Evolutionary conservation across 1,140 invertebrate species (phyloP), one percentile per base, ranked within the genome.

Genomic region (Steinernema feltiae): DNA sequence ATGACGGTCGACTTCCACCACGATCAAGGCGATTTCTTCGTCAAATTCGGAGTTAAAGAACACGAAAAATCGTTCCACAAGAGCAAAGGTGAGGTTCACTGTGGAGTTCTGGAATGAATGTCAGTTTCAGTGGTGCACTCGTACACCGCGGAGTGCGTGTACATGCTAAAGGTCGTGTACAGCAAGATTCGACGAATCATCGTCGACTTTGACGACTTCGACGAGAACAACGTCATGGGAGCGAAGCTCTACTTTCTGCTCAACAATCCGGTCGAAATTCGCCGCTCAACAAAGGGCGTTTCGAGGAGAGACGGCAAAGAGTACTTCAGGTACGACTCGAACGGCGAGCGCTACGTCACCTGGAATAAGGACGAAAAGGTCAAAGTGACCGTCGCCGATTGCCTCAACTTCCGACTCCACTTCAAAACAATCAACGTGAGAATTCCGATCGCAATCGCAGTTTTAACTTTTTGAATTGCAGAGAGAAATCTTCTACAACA

Each of bases 261-360:
- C 53, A 63, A 63, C 53, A 63, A 63, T 27, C 53, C 53, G 53
- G 24, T 63, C 24, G 53, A 63, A 63, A 21, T 63, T 3, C 53
- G 53, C 24, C 53, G 53, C 3, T 63, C 53, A 18, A 63, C 24
- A 63, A 63, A 63, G 53, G 53, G 24, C 53, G n/a, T n/a, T n/a
- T n/a, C n/a, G n/a, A n/a, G n/a, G n/a, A 15, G 53, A 63, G 24
- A 63, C 7, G 53, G 53, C 15, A 21, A 63, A 7, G 7, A 12
- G 3, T n/a, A 63, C 53, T 63, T 3, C 12, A 7, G 24, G 3
- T 27, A 17, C 53, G 53, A 63, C 24, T 3, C 53, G 2, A n/a
- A 63, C 53, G 53, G 53, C 12, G 53, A 63, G 3, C 12, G 53
- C 12, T 27, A 27, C 53, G 2, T 63, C 7, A 63, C 53, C 2